Evolutionary conservation across 2,797 vertebrate species (phyloP).

Genomic region (Acanthurus lineatus): DNA sequence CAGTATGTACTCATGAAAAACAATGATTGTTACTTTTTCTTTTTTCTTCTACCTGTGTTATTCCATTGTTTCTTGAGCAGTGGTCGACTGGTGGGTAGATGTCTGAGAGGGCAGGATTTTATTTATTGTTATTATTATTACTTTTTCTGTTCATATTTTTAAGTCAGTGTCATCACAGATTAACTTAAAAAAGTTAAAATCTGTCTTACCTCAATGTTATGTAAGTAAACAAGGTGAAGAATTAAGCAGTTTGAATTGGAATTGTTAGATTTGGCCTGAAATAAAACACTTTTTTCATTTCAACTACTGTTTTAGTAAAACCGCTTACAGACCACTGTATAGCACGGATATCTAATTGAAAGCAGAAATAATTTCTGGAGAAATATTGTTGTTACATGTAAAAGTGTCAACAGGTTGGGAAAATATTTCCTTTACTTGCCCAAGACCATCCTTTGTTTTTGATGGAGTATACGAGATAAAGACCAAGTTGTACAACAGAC

Average conservation of each 20-base stretch:
- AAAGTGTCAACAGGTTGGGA: neutral
- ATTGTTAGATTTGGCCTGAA: too few relatives aligned
- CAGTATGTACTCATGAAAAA: slow-evolving; percentile 56
- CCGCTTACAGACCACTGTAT: neutral
- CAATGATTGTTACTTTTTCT: slow-evolving; percentile 41
- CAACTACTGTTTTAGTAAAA: neutral
- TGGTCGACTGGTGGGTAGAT: slow-evolving; percentile 18
- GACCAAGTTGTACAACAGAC: neutral
- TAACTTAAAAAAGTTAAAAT: neutral
- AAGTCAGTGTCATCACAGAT: neutral
- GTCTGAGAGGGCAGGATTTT: slow-evolving; percentile 11
- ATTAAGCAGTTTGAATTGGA: neutral
- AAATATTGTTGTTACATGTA: neutral
- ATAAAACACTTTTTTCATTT: too few relatives aligned
- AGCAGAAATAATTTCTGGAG: neutral
- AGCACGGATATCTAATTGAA: neutral
- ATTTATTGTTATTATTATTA: neutral
- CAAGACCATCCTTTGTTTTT: accelerated
- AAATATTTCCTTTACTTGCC: neutral
- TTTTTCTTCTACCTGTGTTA: slow-evolving; percentile 37
- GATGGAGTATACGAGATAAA: neutral
- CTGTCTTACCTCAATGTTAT: too few relatives aligned
- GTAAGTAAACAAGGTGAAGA: too few relatives aligned
- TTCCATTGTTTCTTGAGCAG: slow-evolving; percentile 43
- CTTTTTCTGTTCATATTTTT: neutral